These are phyloP conservation scores for Notospermus geniculatus DNA, from an alignment of 1,140 invertebrate species.

Conservation along the genomic window DNA sequence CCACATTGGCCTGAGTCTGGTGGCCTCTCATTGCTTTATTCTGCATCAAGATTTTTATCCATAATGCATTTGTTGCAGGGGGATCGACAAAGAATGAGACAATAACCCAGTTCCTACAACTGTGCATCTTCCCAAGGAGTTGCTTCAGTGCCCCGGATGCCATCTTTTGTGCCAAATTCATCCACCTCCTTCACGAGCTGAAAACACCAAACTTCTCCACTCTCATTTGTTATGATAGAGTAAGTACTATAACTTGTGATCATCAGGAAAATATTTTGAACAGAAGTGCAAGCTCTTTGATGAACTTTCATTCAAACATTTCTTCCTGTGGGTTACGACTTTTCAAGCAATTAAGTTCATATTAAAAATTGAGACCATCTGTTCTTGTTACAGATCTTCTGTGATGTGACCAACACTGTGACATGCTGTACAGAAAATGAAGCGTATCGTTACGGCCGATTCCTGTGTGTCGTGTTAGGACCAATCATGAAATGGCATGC, in stretches of 20 bases:
- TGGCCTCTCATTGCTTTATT: no score
- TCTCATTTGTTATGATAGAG: constrained; percentile 92
- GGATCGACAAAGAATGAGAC: constrained; percentile 94
- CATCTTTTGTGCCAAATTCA: constrained; percentile 95
- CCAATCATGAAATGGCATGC: constrained; percentile 96
- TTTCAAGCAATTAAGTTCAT: no score
- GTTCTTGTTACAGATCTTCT: constrained; percentile 79
- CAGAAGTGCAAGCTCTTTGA: neutral
- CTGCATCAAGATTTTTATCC: no score
- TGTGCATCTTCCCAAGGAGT: constrained; percentile 94
- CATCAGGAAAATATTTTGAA: neutral
- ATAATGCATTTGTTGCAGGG: neutral
- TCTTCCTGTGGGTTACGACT: no score
- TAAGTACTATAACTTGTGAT: no score
- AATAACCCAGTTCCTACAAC: constrained; percentile 86
- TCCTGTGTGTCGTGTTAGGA: constrained; percentile 87
- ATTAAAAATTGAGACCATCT: no score
- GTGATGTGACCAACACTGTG: constrained; percentile 96
- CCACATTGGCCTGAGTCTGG: no score
- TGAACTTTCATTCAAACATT: no score
- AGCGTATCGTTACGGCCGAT: constrained; percentile 92
- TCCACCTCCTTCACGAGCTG: constrained; percentile 89
- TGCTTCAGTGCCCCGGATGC: constrained; percentile 94
- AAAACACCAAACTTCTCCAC: constrained; percentile 98
- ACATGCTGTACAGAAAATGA: constrained; percentile 98